Conservation (phyloP, 1,140 invertebrate species). For the Tetramorium parvispinum region DNA sequence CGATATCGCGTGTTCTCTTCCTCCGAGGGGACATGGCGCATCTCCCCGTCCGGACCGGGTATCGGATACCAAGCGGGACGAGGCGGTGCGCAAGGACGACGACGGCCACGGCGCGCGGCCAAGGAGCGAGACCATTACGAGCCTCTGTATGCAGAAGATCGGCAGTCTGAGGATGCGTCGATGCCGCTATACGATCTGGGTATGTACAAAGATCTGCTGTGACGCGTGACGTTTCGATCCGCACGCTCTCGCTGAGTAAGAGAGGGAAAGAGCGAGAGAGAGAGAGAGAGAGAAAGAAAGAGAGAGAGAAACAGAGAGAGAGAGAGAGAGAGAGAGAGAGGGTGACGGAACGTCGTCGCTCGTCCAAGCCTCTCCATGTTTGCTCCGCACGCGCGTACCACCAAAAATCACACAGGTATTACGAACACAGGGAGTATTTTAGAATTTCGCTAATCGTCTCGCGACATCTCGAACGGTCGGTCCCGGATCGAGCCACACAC, state of each 20-base stretch:
- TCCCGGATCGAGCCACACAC: background rate
- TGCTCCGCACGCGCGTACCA: background rate
- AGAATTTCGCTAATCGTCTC: slow-evolving; percentile 35
- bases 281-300: background rate
- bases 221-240: background rate
- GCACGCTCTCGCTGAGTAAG: background rate
- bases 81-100: slow-evolving; percentile 2
- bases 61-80: slow-evolving; percentile 4
- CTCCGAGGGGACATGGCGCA: background rate
- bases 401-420: background rate
- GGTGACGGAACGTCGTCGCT: slow-evolving; percentile 8
- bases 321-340: background rate
- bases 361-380: background rate
- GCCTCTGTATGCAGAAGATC: background rate
- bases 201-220: slow-evolving; percentile 15
- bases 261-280: background rate
- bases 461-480: background rate
- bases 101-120: background rate
- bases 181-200: background rate
- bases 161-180: slow-evolving; percentile 21
- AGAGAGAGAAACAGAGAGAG: background rate
- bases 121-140: background rate
- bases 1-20: background rate
- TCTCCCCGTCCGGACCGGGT: background rate
- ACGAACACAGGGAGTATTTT: slow-evolving; percentile 56